Percentiles rank a stretch among this genome's conserved stretches.
Conservation (phyloP, 2,113 vertebrate species). For the Amphilophus citrinellus region DNA sequence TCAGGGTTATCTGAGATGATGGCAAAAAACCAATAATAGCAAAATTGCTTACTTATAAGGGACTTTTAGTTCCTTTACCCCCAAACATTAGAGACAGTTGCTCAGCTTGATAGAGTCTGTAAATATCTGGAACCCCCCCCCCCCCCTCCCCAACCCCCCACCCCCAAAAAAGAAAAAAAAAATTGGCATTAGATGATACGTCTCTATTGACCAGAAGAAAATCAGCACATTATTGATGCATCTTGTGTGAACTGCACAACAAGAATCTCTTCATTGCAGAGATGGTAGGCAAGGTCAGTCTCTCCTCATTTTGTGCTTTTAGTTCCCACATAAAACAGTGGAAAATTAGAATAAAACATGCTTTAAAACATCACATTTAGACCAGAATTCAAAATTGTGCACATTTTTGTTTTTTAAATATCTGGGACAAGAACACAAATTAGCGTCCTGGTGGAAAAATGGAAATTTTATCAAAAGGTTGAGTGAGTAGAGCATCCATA, state of each 20-base stretch:
- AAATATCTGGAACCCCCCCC: slow-evolving; percentile 9
- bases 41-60: not conserved
- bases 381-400: not conserved
- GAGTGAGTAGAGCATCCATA: not conserved
- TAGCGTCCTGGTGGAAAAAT: slow-evolving; percentile 1
- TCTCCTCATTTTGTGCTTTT: not conserved
- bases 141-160: too few species aligned
- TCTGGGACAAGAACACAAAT: not conserved
- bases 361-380: not conserved
- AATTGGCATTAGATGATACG: slow-evolving; percentile 37
- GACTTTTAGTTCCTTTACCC: not conserved
- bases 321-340: not conserved
- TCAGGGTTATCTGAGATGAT: not conserved
- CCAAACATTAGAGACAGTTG: not conserved
- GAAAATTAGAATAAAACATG: not conserved
- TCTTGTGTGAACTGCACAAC: slow-evolving; percentile 38
- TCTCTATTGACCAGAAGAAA: slow-evolving; percentile 25
- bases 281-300: slow-evolving; percentile 16
- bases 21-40: not conserved
- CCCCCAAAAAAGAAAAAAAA: not conserved
- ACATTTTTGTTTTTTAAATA: not conserved
- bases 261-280: slow-evolving; percentile 3
- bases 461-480: not conserved
- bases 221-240: slow-evolving; percentile 40
- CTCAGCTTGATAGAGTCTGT: slow-evolving; percentile 32